Evolutionary conservation across 2,888 invertebrate species (phyloP), one percentile per base, ranked within the genome.

Genomic region (Agonum fuliginosum): DNA sequence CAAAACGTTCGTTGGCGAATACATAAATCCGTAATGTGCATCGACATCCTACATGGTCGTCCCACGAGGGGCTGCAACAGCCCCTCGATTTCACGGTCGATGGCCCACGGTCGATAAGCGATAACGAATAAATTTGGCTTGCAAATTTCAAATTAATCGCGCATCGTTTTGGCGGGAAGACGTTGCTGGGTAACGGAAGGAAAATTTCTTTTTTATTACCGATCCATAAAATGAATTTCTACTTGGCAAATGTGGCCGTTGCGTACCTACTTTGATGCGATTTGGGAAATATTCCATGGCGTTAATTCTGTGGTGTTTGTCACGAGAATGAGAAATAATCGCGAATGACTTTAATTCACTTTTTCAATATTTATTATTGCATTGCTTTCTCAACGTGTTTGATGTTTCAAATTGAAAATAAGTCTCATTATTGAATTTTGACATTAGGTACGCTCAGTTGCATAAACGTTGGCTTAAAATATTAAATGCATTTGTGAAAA

Each of bases 141-240:
- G 73, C 73, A 73, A 73, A 73, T 73, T 73, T 73, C 54, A 73
- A 73, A 73, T 73, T 73, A 73, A 73, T 73, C 58, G 73, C 34
- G 20, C 34, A 58, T 41, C 73, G 43, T 24, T 46, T 24, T 34
- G 20, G 67, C 37, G 48, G 48, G 48, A 48, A 69, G 41, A 41
- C 20, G 34, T 6, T 20, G 46, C 14, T 20, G 46, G 43, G 51
- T 30, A 27, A 8, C 8, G 54, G 30, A 48, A 54, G 58, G 24
- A 27, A 58, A 72, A 73, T 34, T 58, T 73, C 58, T 54, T 73
- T 72, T 73, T 73, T 73, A 58, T 58, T 73, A 41, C 22, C 27
- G 34, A 62, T 62, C 62, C 62, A 62, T 62, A 71, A 71, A 46
- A 71, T 71, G 48, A 71, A 71, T 71, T 46, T 43, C 71, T 27